A percentile compares a stretch with the other conserved stretches of the same genome.
phyloP scores from a whole-genome alignment of 2,888 invertebrate genomes.

The Drosophila paramelanica region DNA sequence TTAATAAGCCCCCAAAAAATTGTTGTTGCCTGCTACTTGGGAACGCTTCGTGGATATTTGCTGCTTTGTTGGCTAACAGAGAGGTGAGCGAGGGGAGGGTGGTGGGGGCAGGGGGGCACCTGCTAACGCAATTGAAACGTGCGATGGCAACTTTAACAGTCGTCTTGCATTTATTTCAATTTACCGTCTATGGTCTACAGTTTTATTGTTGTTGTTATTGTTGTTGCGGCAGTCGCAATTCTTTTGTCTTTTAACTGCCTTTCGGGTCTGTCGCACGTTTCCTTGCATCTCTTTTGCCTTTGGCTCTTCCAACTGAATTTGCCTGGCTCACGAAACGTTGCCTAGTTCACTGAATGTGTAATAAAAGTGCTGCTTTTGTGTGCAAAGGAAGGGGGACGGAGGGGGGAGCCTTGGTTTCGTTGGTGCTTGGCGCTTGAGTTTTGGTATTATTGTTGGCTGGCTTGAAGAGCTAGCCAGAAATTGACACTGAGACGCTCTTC shows the following conservation, averaged over 20 bases:
- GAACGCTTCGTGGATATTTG: constrained; percentile 58
- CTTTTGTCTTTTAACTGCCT: constrained; percentile 75
- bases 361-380: constrained; percentile 6
- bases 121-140: constrained; percentile 76
- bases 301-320: constrained; percentile 46
- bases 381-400: background rate
- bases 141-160: constrained; percentile 79
- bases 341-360: constrained; percentile 31
- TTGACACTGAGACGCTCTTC: constrained; percentile 33
- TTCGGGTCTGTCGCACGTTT: constrained; percentile 63
- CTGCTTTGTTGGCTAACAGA: background rate
- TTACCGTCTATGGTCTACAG: constrained; percentile 59
- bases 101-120: constrained; percentile 9
- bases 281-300: constrained; percentile 19
- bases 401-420: background rate
- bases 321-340: constrained; percentile 58
- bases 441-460: constrained; percentile 15
- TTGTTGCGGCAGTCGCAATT: constrained; percentile 61
- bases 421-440: constrained; percentile 6
- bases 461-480: constrained; percentile 28
- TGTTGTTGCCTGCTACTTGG: constrained; percentile 63
- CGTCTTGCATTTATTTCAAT: constrained; percentile 80
- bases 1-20: constrained; percentile 72
- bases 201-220: constrained; percentile 6
- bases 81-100: background rate